Conservation (phyloP, 2,888 invertebrate genomes). For the Nomada fucata region DNA sequence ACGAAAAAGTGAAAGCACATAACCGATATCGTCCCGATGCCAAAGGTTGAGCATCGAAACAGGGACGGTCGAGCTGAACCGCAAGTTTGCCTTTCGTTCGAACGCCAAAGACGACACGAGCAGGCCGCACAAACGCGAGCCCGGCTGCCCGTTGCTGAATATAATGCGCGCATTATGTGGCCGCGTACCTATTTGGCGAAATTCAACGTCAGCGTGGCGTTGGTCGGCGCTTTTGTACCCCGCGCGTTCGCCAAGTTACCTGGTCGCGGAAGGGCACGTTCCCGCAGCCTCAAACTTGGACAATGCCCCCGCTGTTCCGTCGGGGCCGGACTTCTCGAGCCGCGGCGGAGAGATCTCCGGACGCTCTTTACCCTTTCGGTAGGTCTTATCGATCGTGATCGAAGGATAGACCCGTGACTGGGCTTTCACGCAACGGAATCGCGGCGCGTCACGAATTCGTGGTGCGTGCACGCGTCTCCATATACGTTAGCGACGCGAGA, state of each 20-base stretch:
- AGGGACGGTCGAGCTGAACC: constrained; percentile 33
- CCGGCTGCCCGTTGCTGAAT: constrained; percentile 48
- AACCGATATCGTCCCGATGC: constrained; percentile 45
- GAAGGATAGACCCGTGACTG: constrained; percentile 59
- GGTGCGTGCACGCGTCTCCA: constrained; percentile 13
- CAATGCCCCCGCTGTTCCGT: constrained; percentile 61
- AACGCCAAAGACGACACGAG: constrained; percentile 48
- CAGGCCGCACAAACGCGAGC: constrained; percentile 57
- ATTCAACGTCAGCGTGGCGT: constrained; percentile 62
- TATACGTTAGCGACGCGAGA: constrained; percentile 13
- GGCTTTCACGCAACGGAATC: constrained; percentile 59
- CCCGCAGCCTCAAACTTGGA: constrained; percentile 45
- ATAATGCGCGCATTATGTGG: constrained; percentile 68
- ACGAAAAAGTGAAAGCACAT: constrained; percentile 65
- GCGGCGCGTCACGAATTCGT: constrained; percentile 61
- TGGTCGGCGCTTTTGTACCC: constrained; percentile 69
- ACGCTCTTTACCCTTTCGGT: constrained; percentile 49
- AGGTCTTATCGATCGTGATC: constrained; percentile 67
- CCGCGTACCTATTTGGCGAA: constrained; percentile 67
- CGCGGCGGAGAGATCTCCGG: not conserved
- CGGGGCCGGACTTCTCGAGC: not conserved
- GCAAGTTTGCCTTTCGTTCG: constrained; percentile 30
- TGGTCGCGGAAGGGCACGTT: constrained; percentile 50
- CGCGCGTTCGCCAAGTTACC: constrained; percentile 39
- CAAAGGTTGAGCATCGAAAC: constrained; percentile 59